Evolutionary conservation across 53 echinoderm and acorn worm genomes (phyloP).

Genomic region (Paracentrotus lividus): DNA sequence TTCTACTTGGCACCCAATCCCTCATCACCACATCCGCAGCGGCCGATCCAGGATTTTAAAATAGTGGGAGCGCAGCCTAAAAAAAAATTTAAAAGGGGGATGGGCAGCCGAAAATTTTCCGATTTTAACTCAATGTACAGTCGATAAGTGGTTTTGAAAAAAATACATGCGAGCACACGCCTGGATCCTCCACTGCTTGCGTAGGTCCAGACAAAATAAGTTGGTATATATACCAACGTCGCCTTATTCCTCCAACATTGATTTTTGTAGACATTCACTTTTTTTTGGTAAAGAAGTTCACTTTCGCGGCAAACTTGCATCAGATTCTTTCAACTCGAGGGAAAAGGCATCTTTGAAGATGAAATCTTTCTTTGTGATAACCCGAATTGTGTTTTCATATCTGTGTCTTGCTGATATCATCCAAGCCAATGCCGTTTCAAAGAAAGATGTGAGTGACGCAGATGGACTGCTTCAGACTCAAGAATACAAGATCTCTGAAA

Average conservation of each 20-base stretch:
- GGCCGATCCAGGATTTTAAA: no score
- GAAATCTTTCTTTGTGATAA: neutral
- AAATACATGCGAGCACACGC: no score
- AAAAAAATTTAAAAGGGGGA: no score
- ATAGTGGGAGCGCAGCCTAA: no score
- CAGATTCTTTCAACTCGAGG: neutral
- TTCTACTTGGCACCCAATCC: no score
- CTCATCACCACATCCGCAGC: no score
- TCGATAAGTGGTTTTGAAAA: no score
- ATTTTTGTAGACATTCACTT: neutral
- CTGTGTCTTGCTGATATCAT: neutral
- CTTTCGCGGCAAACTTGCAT: neutral
- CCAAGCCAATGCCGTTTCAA: constrained; percentile 1
- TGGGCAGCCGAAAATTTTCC: no score
- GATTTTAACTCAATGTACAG: no score
- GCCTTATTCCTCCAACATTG: neutral
- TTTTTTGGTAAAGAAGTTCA: neutral
- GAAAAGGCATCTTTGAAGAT: neutral
- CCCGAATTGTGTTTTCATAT: neutral
- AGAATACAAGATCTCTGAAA: neutral
- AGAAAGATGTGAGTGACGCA: neutral
- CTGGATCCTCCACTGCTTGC: no score
- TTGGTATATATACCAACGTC: neutral
- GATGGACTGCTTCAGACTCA: neutral
- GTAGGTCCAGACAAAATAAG: no score